Conservation (phyloP, 2,888 invertebrate genomes). For the Zygaena filipendulae region DNA sequence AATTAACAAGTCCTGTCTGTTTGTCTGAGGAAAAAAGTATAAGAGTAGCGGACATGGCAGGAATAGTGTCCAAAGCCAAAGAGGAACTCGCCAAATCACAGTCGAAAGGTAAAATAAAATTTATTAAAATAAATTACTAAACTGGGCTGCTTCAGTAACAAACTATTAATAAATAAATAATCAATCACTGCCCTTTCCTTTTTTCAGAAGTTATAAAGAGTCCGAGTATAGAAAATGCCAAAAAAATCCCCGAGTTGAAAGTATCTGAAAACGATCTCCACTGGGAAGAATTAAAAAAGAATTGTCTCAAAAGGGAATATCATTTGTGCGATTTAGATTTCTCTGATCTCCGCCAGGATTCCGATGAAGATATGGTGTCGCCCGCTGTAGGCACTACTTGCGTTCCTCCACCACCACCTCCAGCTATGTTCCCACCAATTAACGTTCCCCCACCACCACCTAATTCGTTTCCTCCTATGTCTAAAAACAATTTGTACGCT, state of each 20-base stretch:
- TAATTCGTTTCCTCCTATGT: slow-evolving; percentile 53
- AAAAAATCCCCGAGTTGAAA: slow-evolving; percentile 76
- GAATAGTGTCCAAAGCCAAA: slow-evolving; percentile 93
- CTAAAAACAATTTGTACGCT: slow-evolving; percentile 40
- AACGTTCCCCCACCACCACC: slow-evolving; percentile 62
- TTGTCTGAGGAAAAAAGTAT: slow-evolving; percentile 71
- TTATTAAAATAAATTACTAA: background rate
- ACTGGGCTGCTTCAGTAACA: background rate
- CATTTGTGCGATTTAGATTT: slow-evolving; percentile 96
- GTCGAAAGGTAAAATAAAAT: slow-evolving; percentile 72
- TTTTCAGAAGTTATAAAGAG: slow-evolving; percentile 75
- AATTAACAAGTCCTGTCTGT: slow-evolving; percentile 75
- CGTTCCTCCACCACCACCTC: slow-evolving; percentile 84
- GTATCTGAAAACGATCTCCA: slow-evolving; percentile 94
- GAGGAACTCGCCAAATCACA: slow-evolving; percentile 90
- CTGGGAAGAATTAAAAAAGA: slow-evolving; percentile 89
- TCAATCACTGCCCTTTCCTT: slow-evolving; percentile 12
- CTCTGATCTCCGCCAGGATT: slow-evolving; percentile 89
- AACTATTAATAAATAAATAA: slow-evolving; percentile 1
- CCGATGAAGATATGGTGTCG: slow-evolving; percentile 83
- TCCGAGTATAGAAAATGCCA: slow-evolving; percentile 74
- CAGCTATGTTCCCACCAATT: slow-evolving; percentile 69
- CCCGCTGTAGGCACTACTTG: slow-evolving; percentile 74
- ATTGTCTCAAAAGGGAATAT: slow-evolving; percentile 78
- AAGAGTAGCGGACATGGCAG: slow-evolving; percentile 86